Evolutionary conservation across 2,113 vertebrate species (phyloP), one percentile per base, ranked within the genome.

Genomic region (Otus sunia): DNA sequence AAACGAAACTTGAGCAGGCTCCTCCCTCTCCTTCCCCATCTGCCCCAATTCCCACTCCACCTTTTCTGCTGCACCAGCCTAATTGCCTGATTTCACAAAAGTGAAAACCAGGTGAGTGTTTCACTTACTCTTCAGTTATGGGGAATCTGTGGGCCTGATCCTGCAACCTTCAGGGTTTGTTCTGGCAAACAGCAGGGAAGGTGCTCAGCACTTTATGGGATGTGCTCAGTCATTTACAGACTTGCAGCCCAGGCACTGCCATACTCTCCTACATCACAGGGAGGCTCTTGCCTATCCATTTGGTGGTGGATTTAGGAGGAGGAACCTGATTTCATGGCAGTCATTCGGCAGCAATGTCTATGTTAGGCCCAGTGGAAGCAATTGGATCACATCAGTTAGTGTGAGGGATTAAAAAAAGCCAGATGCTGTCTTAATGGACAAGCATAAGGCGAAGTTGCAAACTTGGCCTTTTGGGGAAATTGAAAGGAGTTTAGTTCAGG

Each of bases 351-450:
- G 66, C 69, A n/a, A 6, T 11, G 20, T 74, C 81, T 80, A 58
- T 6, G 0, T 60, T 92, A 91, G 66, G 91, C 75, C 45, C 13
- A 20, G 39, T 60, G 73, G 72, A 95, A 63, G 74, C 88, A 79
- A 94, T 86, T 45, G 58, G 56, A 96, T 92, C 90, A 69, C 86
- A 74, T 94, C 69, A 23, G 39, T 81, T 64, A 41, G 74, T 74
- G 81, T 32, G 22, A 92, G 88, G 95, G 95, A 91, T 93, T 91
- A 90, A 96, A 96, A 73, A 77, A 49, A 86, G 86, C 92, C 95
- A 94, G 93, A 83, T 97, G 92, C 85, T 92, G 34, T 66, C 58
- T 92, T 95, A 93, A 92, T 94, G 95, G 94, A 66, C 63, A 86
- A 86, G 62, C 93, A 75, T 85, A 95, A 73, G 86, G 90, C 10